Conservation (phyloP, 2,888 invertebrate genomes). For the Hemistola chrysoprasaria region DNA sequence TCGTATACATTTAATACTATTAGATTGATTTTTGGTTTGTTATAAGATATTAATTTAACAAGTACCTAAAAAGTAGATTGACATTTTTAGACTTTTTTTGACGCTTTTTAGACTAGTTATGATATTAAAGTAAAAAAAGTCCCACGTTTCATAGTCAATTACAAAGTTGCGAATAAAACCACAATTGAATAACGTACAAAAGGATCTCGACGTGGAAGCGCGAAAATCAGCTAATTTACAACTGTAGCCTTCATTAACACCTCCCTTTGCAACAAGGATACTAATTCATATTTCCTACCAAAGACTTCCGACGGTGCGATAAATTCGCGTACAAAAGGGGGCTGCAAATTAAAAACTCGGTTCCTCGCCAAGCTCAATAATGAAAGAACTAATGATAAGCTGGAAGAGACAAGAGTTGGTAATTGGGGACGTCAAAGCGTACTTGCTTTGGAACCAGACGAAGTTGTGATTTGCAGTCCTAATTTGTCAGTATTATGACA, state of each 20-base stretch:
- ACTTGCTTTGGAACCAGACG: conserved; percentile 1
- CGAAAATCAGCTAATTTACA: conserved; percentile 35
- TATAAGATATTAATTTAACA: too few species aligned
- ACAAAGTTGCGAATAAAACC: conserved; percentile 2
- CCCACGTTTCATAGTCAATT: neutral
- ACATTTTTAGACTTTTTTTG: too few species aligned
- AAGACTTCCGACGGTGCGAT: conserved; percentile 64
- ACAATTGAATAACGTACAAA: conserved; percentile 8
- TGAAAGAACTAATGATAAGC: conserved; percentile 38
- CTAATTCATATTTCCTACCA: conserved; percentile 71
- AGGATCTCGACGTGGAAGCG: conserved; percentile 2
- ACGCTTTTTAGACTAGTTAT: too few species aligned
- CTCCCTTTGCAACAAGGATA: conserved; percentile 48
- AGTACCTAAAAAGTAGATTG: too few species aligned
- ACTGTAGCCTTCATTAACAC: conserved; percentile 52
- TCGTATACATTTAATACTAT: too few species aligned
- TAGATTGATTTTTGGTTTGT: too few species aligned
- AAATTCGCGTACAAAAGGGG: conserved; percentile 69
- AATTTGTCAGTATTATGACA: neutral
- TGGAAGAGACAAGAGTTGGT: conserved; percentile 38
- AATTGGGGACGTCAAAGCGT: conserved; percentile 5
- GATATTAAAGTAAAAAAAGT: neutral
- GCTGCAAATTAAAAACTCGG: conserved; percentile 73
- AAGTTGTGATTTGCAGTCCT: neutral
- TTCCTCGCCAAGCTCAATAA: conserved; percentile 59